Conservation (phyloP, 2,888 invertebrate species). For the Drepanosiphum platanoidis region DNA sequence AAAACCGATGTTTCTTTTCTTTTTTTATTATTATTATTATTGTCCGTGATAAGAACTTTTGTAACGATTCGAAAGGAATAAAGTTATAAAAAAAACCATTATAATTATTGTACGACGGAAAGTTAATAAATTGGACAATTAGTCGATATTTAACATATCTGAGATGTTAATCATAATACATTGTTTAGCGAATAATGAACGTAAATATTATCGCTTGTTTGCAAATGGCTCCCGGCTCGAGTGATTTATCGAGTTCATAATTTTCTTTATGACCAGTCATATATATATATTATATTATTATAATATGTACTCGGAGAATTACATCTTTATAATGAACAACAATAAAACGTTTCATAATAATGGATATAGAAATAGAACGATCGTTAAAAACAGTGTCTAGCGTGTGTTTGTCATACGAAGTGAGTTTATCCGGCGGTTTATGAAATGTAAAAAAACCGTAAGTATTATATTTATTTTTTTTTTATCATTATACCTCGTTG, state of each 20-base stretch:
- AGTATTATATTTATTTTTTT: too few relatives aligned
- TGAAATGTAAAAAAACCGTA: too few relatives aligned
- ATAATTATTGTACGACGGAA: background rate
- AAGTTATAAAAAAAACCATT: slow-evolving; percentile 6
- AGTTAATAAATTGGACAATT: background rate
- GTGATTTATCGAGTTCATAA: background rate
- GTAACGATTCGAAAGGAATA: background rate
- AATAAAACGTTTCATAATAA: background rate
- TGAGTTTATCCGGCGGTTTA: too few relatives aligned
- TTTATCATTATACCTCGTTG: too few relatives aligned
- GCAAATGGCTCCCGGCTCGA: slow-evolving; percentile 29
- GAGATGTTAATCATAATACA: slow-evolving; percentile 27
- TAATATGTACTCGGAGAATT: too few relatives aligned
- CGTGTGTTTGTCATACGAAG: background rate
- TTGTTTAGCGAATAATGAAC: slow-evolving; percentile 41
- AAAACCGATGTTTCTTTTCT: too few relatives aligned
- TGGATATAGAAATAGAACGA: background rate
- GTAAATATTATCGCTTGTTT: slow-evolving; percentile 10
- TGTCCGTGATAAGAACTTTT: background rate
- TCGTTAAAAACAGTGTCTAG: background rate
- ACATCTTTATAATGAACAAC: background rate
- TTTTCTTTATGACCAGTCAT: background rate
- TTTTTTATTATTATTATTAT: too few relatives aligned
- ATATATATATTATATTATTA: too few relatives aligned
- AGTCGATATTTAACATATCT: background rate